Base-by-base conservation (phyloP, 2,113 vertebrate species). In the Atherinomorus stipes region DNA sequence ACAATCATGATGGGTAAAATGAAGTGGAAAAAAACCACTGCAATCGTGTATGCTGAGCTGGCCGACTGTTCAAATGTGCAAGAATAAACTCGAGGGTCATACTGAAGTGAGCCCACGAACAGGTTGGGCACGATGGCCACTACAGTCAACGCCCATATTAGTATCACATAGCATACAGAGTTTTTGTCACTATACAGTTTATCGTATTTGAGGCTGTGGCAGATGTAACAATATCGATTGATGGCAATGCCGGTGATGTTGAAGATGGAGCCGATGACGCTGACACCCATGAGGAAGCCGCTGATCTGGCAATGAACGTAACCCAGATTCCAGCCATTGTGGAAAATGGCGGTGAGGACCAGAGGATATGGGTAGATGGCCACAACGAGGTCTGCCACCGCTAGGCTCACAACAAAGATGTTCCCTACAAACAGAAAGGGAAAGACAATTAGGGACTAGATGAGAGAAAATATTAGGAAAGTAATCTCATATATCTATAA, bases 161-260 rank as follows among this genome's bases (percentile, higher is more conserved):
- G 83, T 74, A 95, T 38, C 74, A 99, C 96, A 0, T 95, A 98
- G 90, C 96, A 97, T 52, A 99, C 80, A 0, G 97, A 95, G 84
- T 97, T 97, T 87, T 92, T 96, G 93, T 95, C 91, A 3, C 96
- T 97, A 92, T 96, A 99, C 34, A 98, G 91, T 74, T 93, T 96
- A 85, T 98, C 95, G 0, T 99, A 99, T 83, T 95, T 95, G 85
- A 98, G 94, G 71, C 98, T 97, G 93, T 99, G 98, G 90, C 97
- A 99, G 92, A 99, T 97, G 75, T 97, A 98, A 85, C 98, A 98
- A 87, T 99, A 99, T 16, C 97, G 94, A 87, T 99, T 99, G 75
- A 99, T 91, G 77, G 98, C 98, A 9, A 99, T 99, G 79, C 96
- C 97, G 0, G 97, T 96, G 89, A 99, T 99, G 84, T 96, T 99